Conservation (phyloP, 23 tunicate species). For the Trididemnum clinides region DNA sequence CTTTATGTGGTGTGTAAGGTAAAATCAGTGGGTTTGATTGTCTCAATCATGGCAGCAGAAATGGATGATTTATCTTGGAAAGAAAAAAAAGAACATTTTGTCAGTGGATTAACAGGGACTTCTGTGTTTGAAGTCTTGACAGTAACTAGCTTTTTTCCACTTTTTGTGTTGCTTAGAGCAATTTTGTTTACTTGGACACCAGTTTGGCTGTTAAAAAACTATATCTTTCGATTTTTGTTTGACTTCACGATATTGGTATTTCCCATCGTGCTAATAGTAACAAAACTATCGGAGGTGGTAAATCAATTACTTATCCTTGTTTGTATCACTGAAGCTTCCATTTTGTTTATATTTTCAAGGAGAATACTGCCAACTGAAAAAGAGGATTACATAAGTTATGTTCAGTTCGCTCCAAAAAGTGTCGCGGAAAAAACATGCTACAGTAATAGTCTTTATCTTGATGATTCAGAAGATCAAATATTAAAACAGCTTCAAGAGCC, state of each 20-base stretch:
- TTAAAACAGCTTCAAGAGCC: background rate
- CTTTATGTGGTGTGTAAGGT: too few species aligned
- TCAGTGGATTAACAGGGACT: slow-evolving; percentile 74
- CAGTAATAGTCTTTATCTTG: background rate
- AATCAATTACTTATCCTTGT: background rate
- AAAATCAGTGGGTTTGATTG: too few species aligned
- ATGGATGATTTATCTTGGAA: slow-evolving; percentile 26
- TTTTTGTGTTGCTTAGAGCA: slow-evolving; percentile 35
- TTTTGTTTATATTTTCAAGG: background rate
- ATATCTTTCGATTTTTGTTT: slow-evolving; percentile 2
- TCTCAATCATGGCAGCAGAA: too few species aligned
- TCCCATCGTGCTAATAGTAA: slow-evolving; percentile 9
- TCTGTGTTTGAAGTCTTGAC: slow-evolving; percentile 41
- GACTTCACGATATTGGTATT: slow-evolving; percentile 28
- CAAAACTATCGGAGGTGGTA: slow-evolving; percentile 16
- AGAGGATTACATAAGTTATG: background rate
- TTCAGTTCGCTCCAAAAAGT: background rate
- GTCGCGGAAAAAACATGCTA: background rate
- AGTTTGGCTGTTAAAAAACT: background rate
- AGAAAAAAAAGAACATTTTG: slow-evolving; percentile 58
- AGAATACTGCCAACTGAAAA: background rate
- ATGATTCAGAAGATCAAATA: background rate
- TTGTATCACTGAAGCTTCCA: background rate
- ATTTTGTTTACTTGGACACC: slow-evolving; percentile 32
- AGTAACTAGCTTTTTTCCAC: slow-evolving; percentile 8